These are phyloP conservation scores for Sipha maydis DNA, from an alignment of 2,888 invertebrate genomes.

Conservation along the genomic window DNA sequence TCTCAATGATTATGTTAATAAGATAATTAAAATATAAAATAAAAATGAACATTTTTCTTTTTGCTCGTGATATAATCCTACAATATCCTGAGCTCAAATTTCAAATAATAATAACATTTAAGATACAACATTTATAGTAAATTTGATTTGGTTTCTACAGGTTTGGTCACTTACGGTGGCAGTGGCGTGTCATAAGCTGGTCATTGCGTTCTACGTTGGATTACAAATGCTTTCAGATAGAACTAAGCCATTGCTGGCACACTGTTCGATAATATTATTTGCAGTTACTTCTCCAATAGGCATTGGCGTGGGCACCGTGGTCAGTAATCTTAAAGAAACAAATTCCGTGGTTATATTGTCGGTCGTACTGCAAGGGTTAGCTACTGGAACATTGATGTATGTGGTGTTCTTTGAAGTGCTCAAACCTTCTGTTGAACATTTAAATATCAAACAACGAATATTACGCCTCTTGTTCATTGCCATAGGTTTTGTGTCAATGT, in stretches of 20 bases:
- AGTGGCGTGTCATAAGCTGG: constrained; percentile 75
- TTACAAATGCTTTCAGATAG: constrained; percentile 72
- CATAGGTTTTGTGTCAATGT: constrained; percentile 72
- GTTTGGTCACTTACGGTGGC: constrained; percentile 76
- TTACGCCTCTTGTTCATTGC: constrained; percentile 71
- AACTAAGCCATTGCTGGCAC: constrained; percentile 68
- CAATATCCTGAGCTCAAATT: background rate
- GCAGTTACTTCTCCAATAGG: constrained; percentile 77
- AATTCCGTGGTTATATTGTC: constrained; percentile 65
- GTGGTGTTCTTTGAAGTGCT: constrained; percentile 86
- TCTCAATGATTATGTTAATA: background rate
- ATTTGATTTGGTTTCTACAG: constrained; percentile 65
- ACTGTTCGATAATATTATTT: constrained; percentile 73
- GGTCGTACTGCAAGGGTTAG: constrained; percentile 75
- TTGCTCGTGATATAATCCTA: background rate
- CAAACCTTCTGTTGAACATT: constrained; percentile 68
- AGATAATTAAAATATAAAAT: too few relatives aligned
- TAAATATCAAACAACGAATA: constrained; percentile 69
- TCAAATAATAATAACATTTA: background rate
- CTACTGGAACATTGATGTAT: constrained; percentile 81
- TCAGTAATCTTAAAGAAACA: constrained; percentile 56
- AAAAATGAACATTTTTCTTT: too few relatives aligned
- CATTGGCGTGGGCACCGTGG: constrained; percentile 72
- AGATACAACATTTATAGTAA: background rate
- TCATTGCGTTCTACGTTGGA: constrained; percentile 76